Evolutionary conservation across 2,888 invertebrate genomes (phyloP).

Genomic region (Dendrolimus houi): DNA sequence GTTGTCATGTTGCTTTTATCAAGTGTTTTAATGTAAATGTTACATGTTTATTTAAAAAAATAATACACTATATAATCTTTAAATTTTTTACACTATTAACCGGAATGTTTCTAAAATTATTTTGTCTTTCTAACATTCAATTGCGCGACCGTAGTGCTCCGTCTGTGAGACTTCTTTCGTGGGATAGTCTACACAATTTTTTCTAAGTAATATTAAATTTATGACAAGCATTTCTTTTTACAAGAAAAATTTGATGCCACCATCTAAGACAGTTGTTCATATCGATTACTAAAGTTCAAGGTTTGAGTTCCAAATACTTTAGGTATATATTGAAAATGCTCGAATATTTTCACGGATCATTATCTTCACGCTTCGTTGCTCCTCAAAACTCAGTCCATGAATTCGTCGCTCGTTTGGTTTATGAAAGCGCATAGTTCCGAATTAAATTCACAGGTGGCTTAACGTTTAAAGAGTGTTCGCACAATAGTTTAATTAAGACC

Average conservation of each 20-base stretch:
- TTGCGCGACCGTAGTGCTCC: too few species aligned
- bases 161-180: too few species aligned
- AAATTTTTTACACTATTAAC: too few species aligned
- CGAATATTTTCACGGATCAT: not conserved
- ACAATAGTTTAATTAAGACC: not conserved
- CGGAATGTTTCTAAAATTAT: too few species aligned
- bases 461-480: not conserved
- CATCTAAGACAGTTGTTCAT: too few species aligned
- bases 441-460: not conserved
- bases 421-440: not conserved
- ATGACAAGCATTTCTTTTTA: conserved; percentile 4
- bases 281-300: not conserved
- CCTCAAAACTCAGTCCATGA: not conserved
- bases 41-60: too few species aligned
- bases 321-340: not conserved
- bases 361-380: not conserved
- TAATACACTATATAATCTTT: too few species aligned
- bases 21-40: too few species aligned
- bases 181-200: too few species aligned
- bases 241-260: not conserved
- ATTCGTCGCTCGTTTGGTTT: not conserved
- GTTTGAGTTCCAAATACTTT: not conserved
- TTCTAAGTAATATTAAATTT: too few species aligned
- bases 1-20: too few species aligned
- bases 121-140: too few species aligned